These are phyloP conservation scores for Cichlasoma orientale DNA, from an alignment of 2,797 vertebrate genomes.

Conservation along the genomic window DNA sequence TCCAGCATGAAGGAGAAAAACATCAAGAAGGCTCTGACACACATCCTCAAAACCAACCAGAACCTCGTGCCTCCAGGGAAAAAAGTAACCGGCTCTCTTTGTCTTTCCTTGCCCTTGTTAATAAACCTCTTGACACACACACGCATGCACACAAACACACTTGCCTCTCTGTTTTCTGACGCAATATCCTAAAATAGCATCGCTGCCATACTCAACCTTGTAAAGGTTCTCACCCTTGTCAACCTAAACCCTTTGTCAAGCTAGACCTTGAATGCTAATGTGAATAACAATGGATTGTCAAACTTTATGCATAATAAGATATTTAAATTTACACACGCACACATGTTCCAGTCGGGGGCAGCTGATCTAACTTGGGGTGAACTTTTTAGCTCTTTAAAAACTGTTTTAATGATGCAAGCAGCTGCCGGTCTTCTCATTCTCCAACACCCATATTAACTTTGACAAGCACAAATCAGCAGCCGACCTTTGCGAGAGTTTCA, in stretches of 20 bases:
- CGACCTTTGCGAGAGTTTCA: neutral
- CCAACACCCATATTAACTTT: neutral
- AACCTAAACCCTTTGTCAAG: constrained; percentile 43
- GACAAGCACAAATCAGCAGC: constrained; percentile 1
- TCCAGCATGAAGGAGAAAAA: constrained; percentile 99
- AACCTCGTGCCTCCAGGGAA: constrained; percentile 98
- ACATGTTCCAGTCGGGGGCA: constrained; percentile 13
- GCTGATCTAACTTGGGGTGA: neutral
- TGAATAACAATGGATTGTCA: constrained; percentile 26
- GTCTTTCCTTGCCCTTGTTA: constrained; percentile 60
- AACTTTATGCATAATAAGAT: constrained; percentile 49
- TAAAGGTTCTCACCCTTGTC: constrained; percentile 67
- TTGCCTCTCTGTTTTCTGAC: constrained; percentile 33
- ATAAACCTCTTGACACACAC: constrained; percentile 41
- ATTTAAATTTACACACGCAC: constrained; percentile 50
- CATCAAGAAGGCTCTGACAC: constrained; percentile 97
- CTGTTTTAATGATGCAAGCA: constrained; percentile 3
- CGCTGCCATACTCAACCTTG: constrained; percentile 36
- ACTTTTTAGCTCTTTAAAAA: constrained; percentile 32
- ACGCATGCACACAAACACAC: constrained; percentile 5
- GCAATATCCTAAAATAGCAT: constrained; percentile 66
- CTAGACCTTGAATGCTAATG: constrained; percentile 60
- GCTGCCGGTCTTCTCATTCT: constrained; percentile 8
- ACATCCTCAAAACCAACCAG: constrained; percentile 99
- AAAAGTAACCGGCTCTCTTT: constrained; percentile 83